Percentiles rank a stretch among this genome's conserved stretches.
Conservation (phyloP, 2,797 vertebrate genomes). For the Cottoperca gobio region DNA sequence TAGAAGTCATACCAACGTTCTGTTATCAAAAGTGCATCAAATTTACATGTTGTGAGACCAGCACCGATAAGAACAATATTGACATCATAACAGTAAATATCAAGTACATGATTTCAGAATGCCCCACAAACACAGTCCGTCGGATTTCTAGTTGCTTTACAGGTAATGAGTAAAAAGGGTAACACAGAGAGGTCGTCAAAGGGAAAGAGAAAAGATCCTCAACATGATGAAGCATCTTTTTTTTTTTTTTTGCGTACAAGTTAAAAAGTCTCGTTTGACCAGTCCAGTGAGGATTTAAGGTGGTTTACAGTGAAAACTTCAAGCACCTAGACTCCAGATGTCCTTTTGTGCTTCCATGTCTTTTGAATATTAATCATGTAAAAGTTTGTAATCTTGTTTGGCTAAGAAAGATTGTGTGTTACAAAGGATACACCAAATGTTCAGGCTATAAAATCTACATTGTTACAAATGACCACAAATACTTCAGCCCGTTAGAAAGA, state of each 20-base stretch:
- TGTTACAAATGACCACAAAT: constrained; percentile 74
- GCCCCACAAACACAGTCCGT: constrained; percentile 87
- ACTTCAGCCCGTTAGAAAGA: constrained; percentile 79
- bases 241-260: constrained; percentile 37
- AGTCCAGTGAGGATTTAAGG: constrained; percentile 75
- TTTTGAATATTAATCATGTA: constrained; percentile 76
- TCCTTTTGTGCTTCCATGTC: constrained; percentile 84
- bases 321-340: constrained; percentile 83
- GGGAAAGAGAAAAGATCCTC: constrained; percentile 51
- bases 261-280: constrained; percentile 68
- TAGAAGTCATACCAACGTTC: constrained; percentile 65
- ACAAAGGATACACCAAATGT: constrained; percentile 77
- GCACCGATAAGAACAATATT: constrained; percentile 83
- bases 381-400: constrained; percentile 86
- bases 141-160: constrained; percentile 79
- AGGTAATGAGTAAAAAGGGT: constrained; percentile 54
- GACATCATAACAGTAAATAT: constrained; percentile 85
- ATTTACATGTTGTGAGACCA: constrained; percentile 84
- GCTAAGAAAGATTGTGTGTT: constrained; percentile 80
- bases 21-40: constrained; percentile 87
- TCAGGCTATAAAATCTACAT: constrained; percentile 81
- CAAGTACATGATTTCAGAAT: constrained; percentile 86
- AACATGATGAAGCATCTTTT: constrained; percentile 49
- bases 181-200: constrained; percentile 45
- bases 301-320: constrained; percentile 81